Base-by-base conservation (phyloP, 2,113 vertebrate species). In the Cynoglossus semilaevis region DNA sequence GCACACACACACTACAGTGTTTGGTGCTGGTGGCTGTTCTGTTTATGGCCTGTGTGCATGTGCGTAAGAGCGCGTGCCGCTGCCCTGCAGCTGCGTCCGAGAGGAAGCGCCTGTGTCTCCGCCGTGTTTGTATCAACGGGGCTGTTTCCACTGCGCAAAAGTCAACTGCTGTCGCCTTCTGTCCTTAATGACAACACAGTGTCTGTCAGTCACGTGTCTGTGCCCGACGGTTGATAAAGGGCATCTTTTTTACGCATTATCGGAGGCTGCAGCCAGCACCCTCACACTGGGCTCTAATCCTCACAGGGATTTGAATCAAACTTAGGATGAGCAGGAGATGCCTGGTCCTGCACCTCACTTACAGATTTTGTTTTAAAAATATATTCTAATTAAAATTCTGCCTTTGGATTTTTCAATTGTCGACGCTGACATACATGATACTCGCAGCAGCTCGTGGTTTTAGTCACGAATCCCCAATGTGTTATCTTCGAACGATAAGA, bases 391-490 rank as follows among this genome's bases (percentile, higher is more conserved):
- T 0, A 16, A 52, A 57, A 58, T 19, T 4, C 18, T 8, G 12
- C 37, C 51, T 37, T 45, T 9, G 9, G 1, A 29, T 3, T 63
- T 36, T 38, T 34, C 51, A 4, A n/a, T 37, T 11, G 14, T 54
- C 15, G n/a, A n/a, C n/a, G n/a, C n/a, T n/a, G n/a, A n/a, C n/a
- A n/a, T n/a, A n/a, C n/a, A 1, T 18, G 6, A 29, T 29, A 4
- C 22, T 29, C 22, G 3, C 22, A 29, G 15, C 41, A 16, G 17
- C n/a, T 37, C 15, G 35, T 29, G 46, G 45, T 16, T 62, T 82
- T 77, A 77, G 77, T 86, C 82, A 87, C 80, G 81, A 82, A 76
- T 77, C 61, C 61, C n/a, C n/a, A n/a, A 68, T 41, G 10, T 41
- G 5, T 38, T 13, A 13, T 13, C 14, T 50, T 48, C 44, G 22